Base-by-base conservation (phyloP, 2,888 invertebrate genomes). In the Acheta domesticus region DNA sequence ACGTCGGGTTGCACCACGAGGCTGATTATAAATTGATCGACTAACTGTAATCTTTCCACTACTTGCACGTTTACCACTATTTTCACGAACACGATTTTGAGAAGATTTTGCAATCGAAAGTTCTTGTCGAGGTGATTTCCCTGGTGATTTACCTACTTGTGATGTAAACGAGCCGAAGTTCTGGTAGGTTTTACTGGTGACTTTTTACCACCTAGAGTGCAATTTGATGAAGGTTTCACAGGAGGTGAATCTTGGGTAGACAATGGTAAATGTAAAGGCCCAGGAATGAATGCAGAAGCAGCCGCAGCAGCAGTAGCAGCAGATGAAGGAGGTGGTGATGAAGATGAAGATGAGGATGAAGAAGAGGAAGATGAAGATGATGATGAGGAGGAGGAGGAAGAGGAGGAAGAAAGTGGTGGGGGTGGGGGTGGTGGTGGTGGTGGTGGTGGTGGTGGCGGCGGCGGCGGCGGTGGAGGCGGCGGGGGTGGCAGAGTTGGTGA, bases 101-200 rank as follows among this genome's bases (percentile, higher is more conserved):
- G 88, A 87, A 20, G 87, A 85, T n/a, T 81, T 36, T 85, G 83
- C 77, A 84, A 81, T 78, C 20, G 82, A 79, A 48, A 83, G 83
- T 21, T 81, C 78, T 79, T 84, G 84, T 75, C 84, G 81, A 1
- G 91, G 91, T 20, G 91, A 91, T 84, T 92, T 92, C 1, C 91
- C 91, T 0, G 93, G 93, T 0, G 93, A 93, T 86, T 94, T 88
- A 19, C 81, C 79, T 80, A 90, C 88, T 80, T 89, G 87, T 4
- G 89, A 89, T 1, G 89, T 89, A 80, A 92, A 82, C 93, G 89
- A 0, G 91, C 89, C 1, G 91, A 91, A 1, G 89, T 89, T 82
- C 91, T 82, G 48, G 83, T 83, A n/a, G 81, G 82, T 79, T 83
- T 83, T 14, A 82, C 80, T 11, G 83, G 83, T 14, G 83, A 82